Evolutionary conservation across 2,888 invertebrate genomes (phyloP), one percentile per base, ranked within the genome.

Genomic region (Cheilosia vernalis): DNA sequence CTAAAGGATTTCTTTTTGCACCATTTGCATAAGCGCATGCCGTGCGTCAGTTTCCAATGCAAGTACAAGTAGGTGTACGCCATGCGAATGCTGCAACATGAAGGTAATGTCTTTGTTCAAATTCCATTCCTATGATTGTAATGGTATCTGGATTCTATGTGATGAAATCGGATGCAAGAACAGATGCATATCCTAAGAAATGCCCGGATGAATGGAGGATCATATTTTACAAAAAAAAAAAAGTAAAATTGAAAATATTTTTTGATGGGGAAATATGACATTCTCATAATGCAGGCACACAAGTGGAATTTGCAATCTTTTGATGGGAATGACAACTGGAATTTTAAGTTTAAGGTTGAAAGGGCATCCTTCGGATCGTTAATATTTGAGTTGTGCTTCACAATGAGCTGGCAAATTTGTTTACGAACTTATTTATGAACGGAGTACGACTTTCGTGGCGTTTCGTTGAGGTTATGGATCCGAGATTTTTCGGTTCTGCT

Each of bases 121-220:
- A 44, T 53, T 13, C 10, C 24, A 10, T 40, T 69, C 42, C 37
- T 19, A 37, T 58, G 33, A 63, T 51, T 61, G 51, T 56, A 37
- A 51, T 37, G 60, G 13, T 63, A 72, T 76, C 66, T 44, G 21
- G 42, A 69, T 58, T 69, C 37, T 49, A 69, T 64, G 56, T 40
- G 40, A 63, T 42, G 69, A 76, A 82, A 70, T 76, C 58, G 42
- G 53, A 51, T 82, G 60, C 10, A 76, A 66, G 49, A 13, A 61
- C 49, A 61, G 61, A 77, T 66, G 49, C 66, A 44, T 60, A 30
- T 19, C n/a, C 55, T 61, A 24, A 56, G 13, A 33, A 64, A 60
- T 60, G 44, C 5, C 19, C 21, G 15, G 6, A n/a, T 49, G 37
- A 30, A 27, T 37, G 17, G 47, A 51, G 30, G 53, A 30, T 53